A percentile compares a stretch with the other conserved stretches of the same genome.
These are phyloP conservation scores for Autographa gamma DNA, from an alignment of 2,888 invertebrate species.

Conservation along the genomic window DNA sequence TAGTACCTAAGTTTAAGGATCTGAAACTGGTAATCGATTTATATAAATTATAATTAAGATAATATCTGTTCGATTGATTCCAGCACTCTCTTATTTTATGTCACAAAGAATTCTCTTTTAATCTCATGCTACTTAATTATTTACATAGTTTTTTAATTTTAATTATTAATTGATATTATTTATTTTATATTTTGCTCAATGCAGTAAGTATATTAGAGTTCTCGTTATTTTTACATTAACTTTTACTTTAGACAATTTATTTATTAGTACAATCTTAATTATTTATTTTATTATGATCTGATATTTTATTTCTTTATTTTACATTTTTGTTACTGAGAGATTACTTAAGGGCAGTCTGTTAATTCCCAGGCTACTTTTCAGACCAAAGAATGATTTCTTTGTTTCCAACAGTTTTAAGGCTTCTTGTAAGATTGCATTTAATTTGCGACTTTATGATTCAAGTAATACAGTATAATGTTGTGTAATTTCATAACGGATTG, in stretches of 20 bases:
- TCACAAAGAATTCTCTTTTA: background rate
- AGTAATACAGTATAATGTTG: constrained; percentile 16
- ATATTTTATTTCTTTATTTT: background rate
- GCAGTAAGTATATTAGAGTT: background rate
- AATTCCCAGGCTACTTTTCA: background rate
- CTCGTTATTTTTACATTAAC: background rate
- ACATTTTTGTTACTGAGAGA: background rate
- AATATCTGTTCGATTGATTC: background rate
- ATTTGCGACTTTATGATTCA: background rate
- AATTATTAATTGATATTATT: background rate
- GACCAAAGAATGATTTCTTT: constrained; percentile 3
- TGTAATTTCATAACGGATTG: background rate
- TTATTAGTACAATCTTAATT: background rate
- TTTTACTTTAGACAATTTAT: background rate
- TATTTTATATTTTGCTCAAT: background rate
- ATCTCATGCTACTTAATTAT: background rate
- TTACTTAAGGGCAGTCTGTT: background rate
- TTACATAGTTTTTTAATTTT: constrained; percentile 1
- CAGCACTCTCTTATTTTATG: background rate
- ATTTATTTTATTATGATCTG: background rate
- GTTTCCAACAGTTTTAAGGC: constrained; percentile 16
- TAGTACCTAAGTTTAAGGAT: background rate
- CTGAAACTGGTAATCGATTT: background rate
- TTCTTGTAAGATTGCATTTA: constrained; percentile 19
- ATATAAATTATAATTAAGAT: background rate